Evolutionary conservation across 2,797 vertebrate genomes (phyloP), one percentile per base, ranked within the genome.

Genomic region (Epinephelus coioides): DNA sequence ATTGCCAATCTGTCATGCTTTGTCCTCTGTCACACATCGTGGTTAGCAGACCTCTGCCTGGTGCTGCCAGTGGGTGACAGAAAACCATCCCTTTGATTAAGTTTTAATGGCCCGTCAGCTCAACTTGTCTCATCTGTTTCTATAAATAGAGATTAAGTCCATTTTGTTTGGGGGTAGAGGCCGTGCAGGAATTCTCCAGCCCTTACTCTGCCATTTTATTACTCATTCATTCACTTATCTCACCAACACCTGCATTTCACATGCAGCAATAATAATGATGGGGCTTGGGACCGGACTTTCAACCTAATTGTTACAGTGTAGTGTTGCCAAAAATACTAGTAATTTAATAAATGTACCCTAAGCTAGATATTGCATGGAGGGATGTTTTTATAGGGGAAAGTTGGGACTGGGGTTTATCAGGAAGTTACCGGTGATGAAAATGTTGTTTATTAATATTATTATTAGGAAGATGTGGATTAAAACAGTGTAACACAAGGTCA

Each of bases 121-220:
- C 76, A 44, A 59, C 69, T 79, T 56, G 34, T 63, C 49, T 51
- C 2, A 5, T 40, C 66, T 69, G 75, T 11, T 40, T 53, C 78
- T 91, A 93, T 89, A 92, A 90, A 91, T 91, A 92, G 78, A 86
- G 81, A 69, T 44, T 43, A 57, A 68, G 71, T n/a, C 78, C 51
- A 49, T 83, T 79, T 78, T 79, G 68, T 78, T 78, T 75, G 47
- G 60, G 40, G 43, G 73, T 13, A 38, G 53, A 72, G 43, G 78
- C 17, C 43, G 70, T 2, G 61, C n/a, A 18, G 69, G 56, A 69
- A 54, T 66, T 59, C 47, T 79, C 70, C 71, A 50, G 44, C 49
- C 38, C 2, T 30, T 18, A 66, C 62, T 65, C n/a, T 23, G 17
- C 49, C 43, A 43, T 64, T 70, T 53, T 56, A 70, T 30, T 55